phyloP scores from a whole-genome alignment of 2,113 vertebrate genomes.

The Myiozetetes cayanensis region DNA sequence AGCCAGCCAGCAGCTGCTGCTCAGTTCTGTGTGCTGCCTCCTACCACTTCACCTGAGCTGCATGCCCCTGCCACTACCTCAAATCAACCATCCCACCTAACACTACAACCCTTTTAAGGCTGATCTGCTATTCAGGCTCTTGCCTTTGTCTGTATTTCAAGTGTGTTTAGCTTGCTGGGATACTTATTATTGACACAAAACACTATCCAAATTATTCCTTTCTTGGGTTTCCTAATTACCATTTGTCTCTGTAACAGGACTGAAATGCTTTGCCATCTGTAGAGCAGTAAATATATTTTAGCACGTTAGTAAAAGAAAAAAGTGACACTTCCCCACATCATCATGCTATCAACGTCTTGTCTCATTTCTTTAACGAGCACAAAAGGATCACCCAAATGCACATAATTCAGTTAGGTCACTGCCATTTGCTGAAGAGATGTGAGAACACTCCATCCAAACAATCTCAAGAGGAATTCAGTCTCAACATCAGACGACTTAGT shows the following conservation, averaged over 20 bases:
- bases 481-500: background rate
- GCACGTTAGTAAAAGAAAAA: background rate
- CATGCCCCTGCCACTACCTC: background rate
- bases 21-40: background rate
- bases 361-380: background rate
- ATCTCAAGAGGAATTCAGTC: background rate
- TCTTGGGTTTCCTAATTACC: background rate
- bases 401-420: background rate
- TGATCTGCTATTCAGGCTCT: background rate
- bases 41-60: accelerated
- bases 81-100: background rate
- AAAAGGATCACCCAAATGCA: background rate
- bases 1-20: background rate
- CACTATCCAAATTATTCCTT: background rate
- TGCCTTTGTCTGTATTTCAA: background rate
- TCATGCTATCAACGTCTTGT: background rate
- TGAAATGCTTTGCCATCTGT: conserved; percentile 34
- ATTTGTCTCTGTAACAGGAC: background rate
- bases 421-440: background rate
- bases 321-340: background rate
- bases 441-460: background rate
- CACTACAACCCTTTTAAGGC: background rate
- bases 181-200: background rate
- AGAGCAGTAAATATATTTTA: conserved; percentile 37
- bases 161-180: background rate